These are phyloP conservation scores for Globia sparganii DNA, from an alignment of 2,888 invertebrate genomes.

Conservation along the genomic window DNA sequence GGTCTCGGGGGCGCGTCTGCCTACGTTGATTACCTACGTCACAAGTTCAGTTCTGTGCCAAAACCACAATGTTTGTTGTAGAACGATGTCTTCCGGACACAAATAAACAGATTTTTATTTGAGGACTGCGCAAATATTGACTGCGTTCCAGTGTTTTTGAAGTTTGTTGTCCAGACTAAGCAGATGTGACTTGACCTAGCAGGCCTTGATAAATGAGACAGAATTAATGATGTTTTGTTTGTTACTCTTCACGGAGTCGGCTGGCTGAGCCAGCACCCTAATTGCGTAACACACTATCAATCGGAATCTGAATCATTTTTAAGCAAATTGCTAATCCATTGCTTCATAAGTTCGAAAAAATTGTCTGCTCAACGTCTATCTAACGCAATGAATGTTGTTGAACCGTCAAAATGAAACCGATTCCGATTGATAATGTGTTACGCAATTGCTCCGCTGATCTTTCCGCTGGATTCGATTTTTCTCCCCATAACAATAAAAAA, in stretches of 20 bases:
- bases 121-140: slow-evolving; percentile 9
- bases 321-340: too few species aligned
- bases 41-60: slow-evolving; percentile 37
- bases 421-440: too few species aligned
- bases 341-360: too few species aligned
- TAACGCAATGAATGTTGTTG: too few species aligned
- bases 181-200: background rate
- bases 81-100: slow-evolving; percentile 44
- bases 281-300: too few species aligned
- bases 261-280: background rate
- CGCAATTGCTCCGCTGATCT: too few species aligned
- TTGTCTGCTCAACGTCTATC: too few species aligned
- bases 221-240: background rate
- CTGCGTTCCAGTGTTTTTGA: background rate
- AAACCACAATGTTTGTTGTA: slow-evolving; percentile 43
- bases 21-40: slow-evolving; percentile 60
- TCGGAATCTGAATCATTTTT: too few species aligned
- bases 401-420: too few species aligned
- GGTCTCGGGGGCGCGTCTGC: slow-evolving; percentile 41
- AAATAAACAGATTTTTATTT: slow-evolving; percentile 36
- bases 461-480: too few species aligned
- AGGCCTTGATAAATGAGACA: background rate
- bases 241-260: background rate
- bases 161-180: background rate
- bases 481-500: too few species aligned